These are phyloP conservation scores for Macrotus californicus DNA, from an alignment of 2,113 vertebrate genomes.

Conservation along the genomic window DNA sequence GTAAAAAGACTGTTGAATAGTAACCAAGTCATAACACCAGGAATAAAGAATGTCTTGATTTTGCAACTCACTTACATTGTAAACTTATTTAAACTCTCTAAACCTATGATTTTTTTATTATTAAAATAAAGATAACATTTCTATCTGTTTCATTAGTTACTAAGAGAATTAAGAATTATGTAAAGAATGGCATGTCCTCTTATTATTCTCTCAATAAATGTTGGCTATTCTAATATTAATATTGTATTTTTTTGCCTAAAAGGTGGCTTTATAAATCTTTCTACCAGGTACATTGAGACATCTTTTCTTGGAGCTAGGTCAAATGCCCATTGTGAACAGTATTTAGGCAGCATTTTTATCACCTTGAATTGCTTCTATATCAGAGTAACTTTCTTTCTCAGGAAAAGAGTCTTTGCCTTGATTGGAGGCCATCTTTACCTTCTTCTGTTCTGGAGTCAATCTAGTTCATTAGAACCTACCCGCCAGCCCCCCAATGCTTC, in stretches of 20 bases:
- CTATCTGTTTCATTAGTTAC: background rate
- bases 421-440: background rate
- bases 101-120: background rate
- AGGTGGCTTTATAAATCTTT: background rate
- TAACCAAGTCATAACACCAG: background rate
- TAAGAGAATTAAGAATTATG: slow-evolving; percentile 1
- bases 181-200: background rate
- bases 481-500: background rate
- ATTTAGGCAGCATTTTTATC: background rate
- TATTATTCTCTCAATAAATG: background rate
- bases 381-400: background rate
- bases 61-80: background rate
- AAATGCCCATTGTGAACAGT: background rate
- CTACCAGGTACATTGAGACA: background rate
- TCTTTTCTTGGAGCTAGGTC: background rate
- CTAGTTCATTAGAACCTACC: background rate
- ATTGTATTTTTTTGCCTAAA: background rate
- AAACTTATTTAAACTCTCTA: background rate
- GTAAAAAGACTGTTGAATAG: background rate
- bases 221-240: background rate
- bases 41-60: background rate
- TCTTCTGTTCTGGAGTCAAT: background rate
- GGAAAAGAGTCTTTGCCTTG: background rate
- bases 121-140: background rate
- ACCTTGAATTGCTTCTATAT: background rate